Base-by-base conservation (phyloP, 1,140 invertebrate genomes). In the Drosophila arizonae region DNA sequence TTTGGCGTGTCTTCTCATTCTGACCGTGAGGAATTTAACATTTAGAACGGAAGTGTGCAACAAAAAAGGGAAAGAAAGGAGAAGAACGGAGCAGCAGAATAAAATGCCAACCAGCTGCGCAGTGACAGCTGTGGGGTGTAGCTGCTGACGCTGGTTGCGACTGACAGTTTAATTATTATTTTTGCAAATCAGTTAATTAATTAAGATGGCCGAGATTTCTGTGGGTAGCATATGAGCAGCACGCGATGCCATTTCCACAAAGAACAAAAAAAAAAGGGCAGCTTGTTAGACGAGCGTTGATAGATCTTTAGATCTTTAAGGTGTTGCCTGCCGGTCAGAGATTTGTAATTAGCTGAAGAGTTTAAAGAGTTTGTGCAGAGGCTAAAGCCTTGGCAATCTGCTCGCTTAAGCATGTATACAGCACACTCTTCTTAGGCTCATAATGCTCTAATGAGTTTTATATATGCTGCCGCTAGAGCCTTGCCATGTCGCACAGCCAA, bases 141-240 rank as follows among this genome's bases (percentile, higher is more conserved):
- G 36, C 30, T 51, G 39, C 60, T 58, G 68, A 46, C 64, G 63
- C 30, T 68, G 60, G 30, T 80, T 84, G 73, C 51, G 68, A 72
- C 77, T 77, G 81, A 84, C 81, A 84, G 73, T 81, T 85, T 85
- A 80, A 84, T 80, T 86, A 85, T 84, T 85, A 85, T 85, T 85
- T 84, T 76, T 72, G 61, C 50, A 80, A 85, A 73, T 85, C 65
- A 80, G 72, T 84, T 85, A 85, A 84, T 84, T 84, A 85, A 84
- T 84, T 85, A 73, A 80, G 68, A 66, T 67, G 51, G 54, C 68
- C 57, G 62, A 76, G 68, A 72, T 73, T 73, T 52, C 46, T 21
- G n/a, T 15, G 52, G 15, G 10, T 43, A 24, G 15, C 56, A 60
- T 41, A 39, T 61, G 15, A 66, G 46, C 1, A 33, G 11, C 64